Base-by-base conservation (phyloP, 2,113 vertebrate species). In the Thunnus maccoyii region DNA sequence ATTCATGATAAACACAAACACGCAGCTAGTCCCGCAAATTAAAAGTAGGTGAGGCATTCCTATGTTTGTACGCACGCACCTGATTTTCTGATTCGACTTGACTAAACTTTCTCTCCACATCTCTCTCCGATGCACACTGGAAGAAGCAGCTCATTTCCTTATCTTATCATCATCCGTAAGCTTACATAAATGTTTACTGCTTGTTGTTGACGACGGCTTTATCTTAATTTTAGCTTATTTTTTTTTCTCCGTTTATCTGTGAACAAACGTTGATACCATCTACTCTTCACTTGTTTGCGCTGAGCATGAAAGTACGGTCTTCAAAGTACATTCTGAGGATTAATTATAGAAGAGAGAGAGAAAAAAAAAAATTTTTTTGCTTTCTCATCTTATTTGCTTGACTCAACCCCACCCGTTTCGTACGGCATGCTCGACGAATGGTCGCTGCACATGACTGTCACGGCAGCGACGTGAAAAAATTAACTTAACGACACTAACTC, bases 371-470 rank as follows among this genome's bases (percentile, higher is more conserved):
- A 22, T 22, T 22, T 22, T 22, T 22, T 22, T 22, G 22, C 22
- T 22, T 22, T 69, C 60, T 52, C 18, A 72, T 76, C 47, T 55
- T n/a, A 61, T 55, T 58, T 51, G 20, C 72, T 78, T 36, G 22
- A 64, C 51, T 68, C 48, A 17, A n/a, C 36, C 15, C 30, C 3
- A 51, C 46, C 14, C 13, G 11, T 44, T 67, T 41, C 50, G 25
- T 32, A 30, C 1, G 3, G 16, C 36, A n/a, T 48, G 32, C 4
- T 54, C 62, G 6, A 32, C 0, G 1, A 68, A 10, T 56, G 32
- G 20, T 30, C 60, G 36, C 30, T 76, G 5, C 46, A 73, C 20
- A 15, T 50, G n/a, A 62, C 27, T 4, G 48, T 58, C 47, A 44
- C 8, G 50, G 18, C 16, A 18, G 5, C 50, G 16, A 76, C 27